Conservation (phyloP, 1,140 invertebrate species). For the Cylas formicarius region DNA sequence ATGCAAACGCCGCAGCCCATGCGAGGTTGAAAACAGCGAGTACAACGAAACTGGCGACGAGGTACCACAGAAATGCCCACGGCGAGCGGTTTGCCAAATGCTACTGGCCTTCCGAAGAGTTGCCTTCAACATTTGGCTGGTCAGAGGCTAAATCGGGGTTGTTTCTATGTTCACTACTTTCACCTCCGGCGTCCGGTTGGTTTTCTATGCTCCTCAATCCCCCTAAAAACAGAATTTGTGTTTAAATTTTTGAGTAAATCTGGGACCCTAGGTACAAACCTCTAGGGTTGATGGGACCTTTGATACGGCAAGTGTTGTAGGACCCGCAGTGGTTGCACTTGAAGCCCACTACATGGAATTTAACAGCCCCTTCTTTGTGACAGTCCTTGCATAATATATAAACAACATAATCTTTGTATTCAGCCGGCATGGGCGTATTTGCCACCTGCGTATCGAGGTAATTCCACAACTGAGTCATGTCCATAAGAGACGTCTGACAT, state of each 20-base stretch:
- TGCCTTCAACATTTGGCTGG: background rate
- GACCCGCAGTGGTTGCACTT: constrained; percentile 79
- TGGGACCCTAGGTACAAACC: constrained; percentile 7
- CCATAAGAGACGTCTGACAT: constrained; percentile 75
- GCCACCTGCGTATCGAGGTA: constrained; percentile 73
- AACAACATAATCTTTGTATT: constrained; percentile 69
- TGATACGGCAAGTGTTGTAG: constrained; percentile 76
- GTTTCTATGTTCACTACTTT: constrained; percentile 10
- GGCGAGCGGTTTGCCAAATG: constrained; percentile 12
- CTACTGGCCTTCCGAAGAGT: constrained; percentile 7
- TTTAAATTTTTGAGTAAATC: constrained; percentile 1
- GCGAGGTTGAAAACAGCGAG: too few relatives aligned
- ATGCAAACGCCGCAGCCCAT: too few relatives aligned
- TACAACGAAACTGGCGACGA: too few relatives aligned
- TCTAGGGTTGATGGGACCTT: constrained; percentile 40
- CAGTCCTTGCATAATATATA: constrained; percentile 83
- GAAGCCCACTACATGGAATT: constrained; percentile 77
- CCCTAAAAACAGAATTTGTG: background rate
- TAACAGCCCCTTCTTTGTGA: constrained; percentile 67
- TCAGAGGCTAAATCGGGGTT: constrained; percentile 10
- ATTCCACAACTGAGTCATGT: constrained; percentile 76
- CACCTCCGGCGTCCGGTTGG: constrained; percentile 8
- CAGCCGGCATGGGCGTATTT: constrained; percentile 71
- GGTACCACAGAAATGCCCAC: constrained; percentile 15
- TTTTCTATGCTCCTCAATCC: background rate